Conservation (phyloP, 2,113 vertebrate species). For the Columbina picui region DNA sequence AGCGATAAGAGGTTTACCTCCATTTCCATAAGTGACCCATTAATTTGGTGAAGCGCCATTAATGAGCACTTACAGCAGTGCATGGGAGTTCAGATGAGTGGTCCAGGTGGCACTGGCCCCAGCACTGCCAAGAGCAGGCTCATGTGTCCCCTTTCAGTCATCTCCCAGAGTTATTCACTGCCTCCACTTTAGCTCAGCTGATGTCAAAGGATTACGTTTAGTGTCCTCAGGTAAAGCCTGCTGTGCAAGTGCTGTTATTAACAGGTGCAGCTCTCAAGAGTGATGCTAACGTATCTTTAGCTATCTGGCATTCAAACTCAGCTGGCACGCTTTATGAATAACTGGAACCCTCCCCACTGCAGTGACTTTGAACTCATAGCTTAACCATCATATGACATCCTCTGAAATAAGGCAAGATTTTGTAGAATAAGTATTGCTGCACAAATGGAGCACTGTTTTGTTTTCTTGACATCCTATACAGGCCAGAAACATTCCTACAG, state of each 20-base stretch:
- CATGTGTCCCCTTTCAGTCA: not conserved
- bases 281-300: not conserved
- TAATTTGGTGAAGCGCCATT: not conserved
- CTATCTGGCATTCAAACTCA: not conserved
- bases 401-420: not conserved
- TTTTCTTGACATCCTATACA: not conserved
- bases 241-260: not conserved
- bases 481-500: not conserved
- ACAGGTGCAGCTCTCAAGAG: not conserved
- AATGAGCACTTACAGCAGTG: not conserved
- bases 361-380: not conserved
- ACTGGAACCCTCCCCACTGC: not conserved
- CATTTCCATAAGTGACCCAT: not conserved
- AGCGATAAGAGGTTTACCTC: not conserved
- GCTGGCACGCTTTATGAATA: not conserved
- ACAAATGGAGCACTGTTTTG: not conserved
- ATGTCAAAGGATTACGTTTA: not conserved
- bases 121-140: not conserved
- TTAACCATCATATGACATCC: not conserved
- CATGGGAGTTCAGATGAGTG: fast-evolving
- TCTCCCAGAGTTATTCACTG: not conserved
- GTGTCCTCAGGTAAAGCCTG: not conserved
- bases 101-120: not conserved
- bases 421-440: not conserved
- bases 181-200: not conserved